Conservation (phyloP, 2,888 invertebrate genomes). For the Cyclophora albipunctata region DNA sequence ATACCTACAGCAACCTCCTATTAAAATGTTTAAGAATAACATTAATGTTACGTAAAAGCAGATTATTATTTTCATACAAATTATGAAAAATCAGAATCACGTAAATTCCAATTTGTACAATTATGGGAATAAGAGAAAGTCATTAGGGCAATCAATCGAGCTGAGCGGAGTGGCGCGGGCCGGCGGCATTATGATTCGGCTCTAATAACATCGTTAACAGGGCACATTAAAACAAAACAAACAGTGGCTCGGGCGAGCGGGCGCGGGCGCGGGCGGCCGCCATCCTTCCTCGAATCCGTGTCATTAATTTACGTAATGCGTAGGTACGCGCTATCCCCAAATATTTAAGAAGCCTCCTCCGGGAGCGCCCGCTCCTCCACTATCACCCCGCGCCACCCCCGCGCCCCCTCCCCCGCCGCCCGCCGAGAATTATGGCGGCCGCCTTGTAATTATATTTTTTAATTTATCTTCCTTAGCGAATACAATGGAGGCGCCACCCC, state of each 20-base stretch:
- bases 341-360: conserved; percentile 76
- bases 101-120: conserved; percentile 60
- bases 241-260: conserved; percentile 44
- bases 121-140: conserved; percentile 64
- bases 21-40: too few relatives aligned
- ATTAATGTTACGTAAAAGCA: not conserved
- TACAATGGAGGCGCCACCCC: conserved; percentile 76
- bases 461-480: conserved; percentile 82
- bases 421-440: conserved; percentile 78
- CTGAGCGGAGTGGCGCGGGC: conserved; percentile 7
- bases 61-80: conserved; percentile 46
- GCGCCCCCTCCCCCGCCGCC: conserved; percentile 54
- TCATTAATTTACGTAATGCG: conserved; percentile 77
- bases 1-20: too few relatives aligned
- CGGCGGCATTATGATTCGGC: conserved; percentile 56
- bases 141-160: conserved; percentile 64
- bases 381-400: conserved; percentile 46
- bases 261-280: conserved; percentile 58
- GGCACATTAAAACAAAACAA: conserved; percentile 75
- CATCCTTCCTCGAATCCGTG: conserved; percentile 76
- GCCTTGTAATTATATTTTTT: conserved; percentile 82
- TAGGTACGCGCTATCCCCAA: conserved; percentile 77
- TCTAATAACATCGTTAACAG: conserved; percentile 74
- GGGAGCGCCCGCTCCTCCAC: conserved; percentile 72
- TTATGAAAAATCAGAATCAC: conserved; percentile 30